Conservation (phyloP, 2,888 invertebrate genomes). For the Dyspetes luteomarginatus region DNA sequence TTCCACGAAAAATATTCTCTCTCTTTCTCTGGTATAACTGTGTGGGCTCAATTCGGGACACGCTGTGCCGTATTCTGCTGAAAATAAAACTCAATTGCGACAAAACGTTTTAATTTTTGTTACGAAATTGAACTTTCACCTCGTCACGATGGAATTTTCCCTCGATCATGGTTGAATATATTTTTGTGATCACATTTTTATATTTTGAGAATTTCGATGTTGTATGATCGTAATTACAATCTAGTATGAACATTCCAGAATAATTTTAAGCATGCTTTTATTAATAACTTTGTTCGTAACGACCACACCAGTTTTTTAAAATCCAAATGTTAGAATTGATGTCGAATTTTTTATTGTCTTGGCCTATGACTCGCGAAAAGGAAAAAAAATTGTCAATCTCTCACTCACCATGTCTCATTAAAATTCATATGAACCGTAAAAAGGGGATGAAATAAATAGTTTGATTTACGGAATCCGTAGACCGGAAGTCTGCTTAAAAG, state of each 20-base stretch:
- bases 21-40: not conserved
- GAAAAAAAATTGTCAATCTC: not conserved
- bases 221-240: no score
- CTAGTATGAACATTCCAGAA: no score
- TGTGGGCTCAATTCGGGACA: slow-evolving; percentile 2
- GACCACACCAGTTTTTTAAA: no score
- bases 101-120: not conserved
- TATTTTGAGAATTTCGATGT: no score
- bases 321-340: no score
- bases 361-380: not conserved
- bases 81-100: not conserved
- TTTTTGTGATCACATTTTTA: no score
- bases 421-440: not conserved
- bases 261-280: no score
- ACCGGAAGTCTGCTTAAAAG: not conserved
- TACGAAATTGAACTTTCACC: not conserved
- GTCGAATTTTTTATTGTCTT: no score
- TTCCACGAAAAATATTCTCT: not conserved
- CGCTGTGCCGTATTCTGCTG: not conserved
- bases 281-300: no score
- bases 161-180: no score
- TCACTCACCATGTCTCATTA: slow-evolving; percentile 18
- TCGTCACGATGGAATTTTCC: no score
- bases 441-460: not conserved
- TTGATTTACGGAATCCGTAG: slow-evolving; percentile 5